phyloP scores from a whole-genome alignment of 37 sponge, comb jelly and placozoan genomes.

The Ianthella basta region DNA sequence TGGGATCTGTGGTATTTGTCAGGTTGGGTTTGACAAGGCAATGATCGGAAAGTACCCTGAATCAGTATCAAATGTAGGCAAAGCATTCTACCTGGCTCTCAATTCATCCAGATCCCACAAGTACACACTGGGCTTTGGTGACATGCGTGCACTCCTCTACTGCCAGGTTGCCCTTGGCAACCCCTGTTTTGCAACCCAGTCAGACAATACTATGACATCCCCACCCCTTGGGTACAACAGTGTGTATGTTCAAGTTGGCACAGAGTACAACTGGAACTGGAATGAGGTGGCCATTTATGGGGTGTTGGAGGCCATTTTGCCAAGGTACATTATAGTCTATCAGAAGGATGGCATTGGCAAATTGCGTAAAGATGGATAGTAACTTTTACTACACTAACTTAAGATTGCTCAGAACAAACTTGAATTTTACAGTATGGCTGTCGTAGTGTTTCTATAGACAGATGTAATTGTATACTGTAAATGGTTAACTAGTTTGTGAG shows the following conservation, averaged over 20 bases:
- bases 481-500: too few relatives aligned
- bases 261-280: constrained; percentile 46
- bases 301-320: constrained; percentile 45
- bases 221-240: constrained; percentile 68
- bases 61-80: constrained; percentile 66
- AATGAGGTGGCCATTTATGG: constrained; percentile 68
- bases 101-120: constrained; percentile 83
- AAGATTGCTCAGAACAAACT: too few relatives aligned
- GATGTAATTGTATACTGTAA: too few relatives aligned
- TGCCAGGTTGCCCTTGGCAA: constrained; percentile 71
- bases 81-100: constrained; percentile 83
- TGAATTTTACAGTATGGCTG: too few relatives aligned
- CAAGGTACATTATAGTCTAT: constrained; percentile 73
- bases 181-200: constrained; percentile 36
- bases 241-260: constrained; percentile 68
- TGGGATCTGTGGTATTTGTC: constrained; percentile 16
- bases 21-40: constrained; percentile 4
- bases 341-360: constrained; percentile 48
- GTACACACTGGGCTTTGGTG: constrained; percentile 67
- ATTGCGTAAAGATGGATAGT: not conserved
- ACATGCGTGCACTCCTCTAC: constrained; percentile 64
- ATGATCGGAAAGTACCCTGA: constrained; percentile 43
- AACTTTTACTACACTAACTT: too few relatives aligned
- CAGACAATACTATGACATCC: constrained; percentile 26
- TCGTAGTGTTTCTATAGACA: too few relatives aligned